phyloP scores from a whole-genome alignment of 2,113 vertebrate species.

The Protobothrops flavoviridis region DNA sequence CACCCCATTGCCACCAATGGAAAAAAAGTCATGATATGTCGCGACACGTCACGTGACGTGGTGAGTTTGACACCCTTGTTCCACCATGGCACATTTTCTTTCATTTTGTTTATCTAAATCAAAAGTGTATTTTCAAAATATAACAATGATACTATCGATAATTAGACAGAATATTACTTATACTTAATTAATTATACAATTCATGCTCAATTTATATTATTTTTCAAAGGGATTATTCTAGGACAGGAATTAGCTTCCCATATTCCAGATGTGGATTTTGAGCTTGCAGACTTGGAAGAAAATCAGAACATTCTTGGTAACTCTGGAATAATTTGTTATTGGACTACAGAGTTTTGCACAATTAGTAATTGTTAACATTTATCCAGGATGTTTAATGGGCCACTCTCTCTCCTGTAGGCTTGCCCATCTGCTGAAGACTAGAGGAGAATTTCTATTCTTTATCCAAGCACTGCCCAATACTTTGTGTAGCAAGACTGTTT shows the following conservation, averaged over 20 bases:
- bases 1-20: too few relatives aligned
- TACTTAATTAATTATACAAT: background rate
- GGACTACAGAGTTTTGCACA: background rate
- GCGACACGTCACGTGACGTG: too few relatives aligned
- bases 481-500: background rate
- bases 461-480: background rate
- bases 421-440: background rate
- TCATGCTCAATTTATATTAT: background rate
- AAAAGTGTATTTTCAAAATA: background rate
- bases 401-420: background rate
- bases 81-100: background rate
- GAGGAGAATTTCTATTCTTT: background rate
- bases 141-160: background rate
- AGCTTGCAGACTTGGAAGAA: background rate
- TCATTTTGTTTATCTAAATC: background rate
- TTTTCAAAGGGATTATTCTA: background rate
- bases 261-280: background rate
- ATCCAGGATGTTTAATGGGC: background rate
- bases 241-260: background rate
- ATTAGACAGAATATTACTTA: background rate
- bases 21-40: too few relatives aligned
- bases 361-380: background rate
- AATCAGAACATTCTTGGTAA: background rate
- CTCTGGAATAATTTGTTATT: background rate
- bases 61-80: background rate